Base-by-base conservation (phyloP, 2,797 vertebrate species). In the Toxotes lorentzi region DNA sequence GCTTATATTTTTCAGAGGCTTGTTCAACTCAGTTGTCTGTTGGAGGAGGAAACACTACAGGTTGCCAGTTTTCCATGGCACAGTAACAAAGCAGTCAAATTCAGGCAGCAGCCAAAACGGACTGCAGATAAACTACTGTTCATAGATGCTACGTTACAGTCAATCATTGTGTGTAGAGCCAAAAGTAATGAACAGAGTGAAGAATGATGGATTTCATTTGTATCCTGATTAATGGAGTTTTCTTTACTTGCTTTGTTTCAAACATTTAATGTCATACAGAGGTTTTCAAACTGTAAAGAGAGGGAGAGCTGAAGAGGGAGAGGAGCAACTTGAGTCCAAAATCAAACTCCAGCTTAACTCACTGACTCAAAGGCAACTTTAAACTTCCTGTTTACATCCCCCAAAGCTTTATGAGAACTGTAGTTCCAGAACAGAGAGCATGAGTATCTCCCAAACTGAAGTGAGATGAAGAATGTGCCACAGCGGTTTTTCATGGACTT, bases 41-140 rank as follows among this genome's bases (percentile, higher is more conserved):
- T 47, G 43, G 62, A 58, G 34, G 30, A 43, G 43, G 17, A 65
- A 59, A 38, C 58, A 58, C 43, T 8, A 1, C 34, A 40, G 45
- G 53, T 50, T 66, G 24, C 54, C 72, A 74, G 50, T 54, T 67
- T 67, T 75, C 63, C 35, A 21, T 21, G 56, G 63, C 45, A 9
- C 56, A 3, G 11, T 11, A 50, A 50, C 54, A 50, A 73, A 59
- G 34, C 43, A 8, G 43, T 47, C 43, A 13, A 7, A 38, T 7
- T 57, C 32, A 35, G 53, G 17, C 16, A 41, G 12, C 12, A 12
- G 14, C 40, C 40, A 41, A 14, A 41, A 41, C 14, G 3, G 13
- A 14, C 40, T 4, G 40, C 40, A 41, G 13, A 41, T 41, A 41
- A 41, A 41, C 40, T 4, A 41, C 3, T 41, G 12, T 14, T 41